A percentile compares a stretch with the other conserved stretches of the same genome.
Evolutionary conservation across 2,113 vertebrate species (phyloP).

Genomic region (Planiliza haematocheilus): DNA sequence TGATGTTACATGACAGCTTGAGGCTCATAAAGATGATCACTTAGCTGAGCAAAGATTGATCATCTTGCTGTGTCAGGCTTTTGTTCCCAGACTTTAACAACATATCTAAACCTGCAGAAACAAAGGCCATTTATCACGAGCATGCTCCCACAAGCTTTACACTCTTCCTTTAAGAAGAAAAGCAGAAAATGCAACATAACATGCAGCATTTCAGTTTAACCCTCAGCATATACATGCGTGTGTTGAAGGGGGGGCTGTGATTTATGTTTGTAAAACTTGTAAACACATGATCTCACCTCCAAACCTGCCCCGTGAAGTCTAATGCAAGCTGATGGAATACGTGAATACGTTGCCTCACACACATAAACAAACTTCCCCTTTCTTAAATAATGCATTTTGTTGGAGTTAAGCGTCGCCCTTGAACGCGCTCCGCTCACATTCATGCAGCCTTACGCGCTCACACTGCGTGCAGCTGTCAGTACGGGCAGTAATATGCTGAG

Average conservation of each 20-base stretch:
- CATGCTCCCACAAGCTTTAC: not conserved
- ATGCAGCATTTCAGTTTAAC: slow-evolving; percentile 1
- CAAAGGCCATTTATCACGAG: not conserved
- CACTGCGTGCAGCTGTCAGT: slow-evolving; percentile 63
- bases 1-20: too few relatives aligned
- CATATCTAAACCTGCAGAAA: not conserved
- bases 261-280: slow-evolving; percentile 54
- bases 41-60: too few relatives aligned
- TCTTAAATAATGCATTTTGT: slow-evolving; percentile 45
- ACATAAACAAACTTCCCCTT: slow-evolving; percentile 47
- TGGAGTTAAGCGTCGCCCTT: slow-evolving; percentile 11
- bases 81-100: not conserved
- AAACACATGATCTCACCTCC: slow-evolving; percentile 45
- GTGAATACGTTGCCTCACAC: slow-evolving; percentile 19
- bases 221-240: not conserved
- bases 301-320: slow-evolving; percentile 17
- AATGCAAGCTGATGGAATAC: slow-evolving; percentile 15
- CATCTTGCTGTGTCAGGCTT: too few relatives aligned
- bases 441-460: slow-evolving; percentile 20
- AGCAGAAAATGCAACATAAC: not conserved
- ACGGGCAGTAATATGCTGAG: slow-evolving; percentile 62
- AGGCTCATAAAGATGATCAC: too few relatives aligned
- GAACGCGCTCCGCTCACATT: slow-evolving; percentile 22
- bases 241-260: slow-evolving; percentile 15
- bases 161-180: not conserved